Conservation (phyloP, 1,140 invertebrate species). For the Eueides isabella region DNA sequence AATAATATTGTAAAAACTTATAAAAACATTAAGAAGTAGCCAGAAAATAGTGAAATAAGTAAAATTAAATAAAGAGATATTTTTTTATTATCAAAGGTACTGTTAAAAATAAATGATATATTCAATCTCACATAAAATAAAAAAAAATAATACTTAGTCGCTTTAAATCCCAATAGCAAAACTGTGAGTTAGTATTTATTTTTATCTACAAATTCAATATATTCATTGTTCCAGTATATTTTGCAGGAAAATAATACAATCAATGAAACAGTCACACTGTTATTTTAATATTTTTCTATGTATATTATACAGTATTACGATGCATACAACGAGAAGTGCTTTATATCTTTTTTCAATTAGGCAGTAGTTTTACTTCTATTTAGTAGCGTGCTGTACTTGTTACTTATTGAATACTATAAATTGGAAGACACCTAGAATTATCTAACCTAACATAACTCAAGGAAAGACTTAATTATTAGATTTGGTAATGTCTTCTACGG, state of each 20-base stretch:
- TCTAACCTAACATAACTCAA: not conserved
- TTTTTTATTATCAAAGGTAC: no score
- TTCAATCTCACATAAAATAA: no score
- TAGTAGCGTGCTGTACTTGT: not conserved
- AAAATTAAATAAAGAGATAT: no score
- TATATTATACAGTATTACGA: not conserved
- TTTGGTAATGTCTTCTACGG: no score
- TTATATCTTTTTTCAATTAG: not conserved
- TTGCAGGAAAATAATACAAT: not conserved
- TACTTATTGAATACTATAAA: not conserved
- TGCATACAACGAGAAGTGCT: not conserved
- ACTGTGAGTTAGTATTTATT: not conserved
- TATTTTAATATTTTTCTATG: no score
- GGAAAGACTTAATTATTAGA: not conserved
- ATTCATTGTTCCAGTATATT: not conserved
- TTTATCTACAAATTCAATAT: not conserved
- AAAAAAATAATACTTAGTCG: no score
- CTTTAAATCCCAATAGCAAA: not conserved
- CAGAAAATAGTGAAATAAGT: no score
- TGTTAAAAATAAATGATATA: no score
- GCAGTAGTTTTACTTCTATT: not conserved
- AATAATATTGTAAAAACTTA: no score
- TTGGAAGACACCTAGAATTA: not conserved
- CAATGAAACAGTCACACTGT: not conserved
- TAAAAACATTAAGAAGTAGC: no score